These are phyloP conservation scores for Bufo gargarizans DNA, from an alignment of 2,113 vertebrate genomes.

Conservation along the genomic window DNA sequence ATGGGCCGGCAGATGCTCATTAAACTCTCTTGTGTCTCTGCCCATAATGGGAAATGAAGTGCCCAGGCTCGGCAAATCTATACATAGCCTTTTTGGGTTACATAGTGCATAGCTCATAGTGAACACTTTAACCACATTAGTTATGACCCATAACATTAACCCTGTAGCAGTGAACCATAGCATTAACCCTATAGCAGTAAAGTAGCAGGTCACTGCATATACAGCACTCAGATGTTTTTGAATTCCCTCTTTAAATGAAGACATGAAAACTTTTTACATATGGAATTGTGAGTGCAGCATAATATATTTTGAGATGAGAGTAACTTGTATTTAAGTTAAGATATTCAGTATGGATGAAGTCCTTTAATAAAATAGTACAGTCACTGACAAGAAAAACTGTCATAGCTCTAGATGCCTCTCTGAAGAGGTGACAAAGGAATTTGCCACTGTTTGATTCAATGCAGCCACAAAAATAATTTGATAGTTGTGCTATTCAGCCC, in stretches of 20 bases:
- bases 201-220: neutral
- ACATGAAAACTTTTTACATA: neutral
- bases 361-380: constrained; percentile 54
- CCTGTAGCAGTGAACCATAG: too few species aligned
- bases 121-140: too few species aligned
- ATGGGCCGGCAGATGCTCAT: too few species aligned
- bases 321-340: constrained; percentile 19
- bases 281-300: neutral
- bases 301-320: constrained; percentile 10
- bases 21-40: too few species aligned
- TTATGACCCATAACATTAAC: too few species aligned
- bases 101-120: too few species aligned
- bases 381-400: constrained; percentile 46
- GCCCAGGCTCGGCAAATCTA: too few species aligned
- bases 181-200: too few species aligned
- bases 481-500: constrained; percentile 59
- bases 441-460: constrained; percentile 54
- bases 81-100: too few species aligned
- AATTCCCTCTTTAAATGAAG: neutral
- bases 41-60: too few species aligned
- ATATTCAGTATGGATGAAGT: constrained; percentile 23
- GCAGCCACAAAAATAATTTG: constrained; percentile 58
- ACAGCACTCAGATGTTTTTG: neutral
- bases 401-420: constrained; percentile 50
- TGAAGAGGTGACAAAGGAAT: constrained; percentile 58